Conservation (phyloP, 2,113 vertebrate genomes). For the Oreochromis niloticus region DNA sequence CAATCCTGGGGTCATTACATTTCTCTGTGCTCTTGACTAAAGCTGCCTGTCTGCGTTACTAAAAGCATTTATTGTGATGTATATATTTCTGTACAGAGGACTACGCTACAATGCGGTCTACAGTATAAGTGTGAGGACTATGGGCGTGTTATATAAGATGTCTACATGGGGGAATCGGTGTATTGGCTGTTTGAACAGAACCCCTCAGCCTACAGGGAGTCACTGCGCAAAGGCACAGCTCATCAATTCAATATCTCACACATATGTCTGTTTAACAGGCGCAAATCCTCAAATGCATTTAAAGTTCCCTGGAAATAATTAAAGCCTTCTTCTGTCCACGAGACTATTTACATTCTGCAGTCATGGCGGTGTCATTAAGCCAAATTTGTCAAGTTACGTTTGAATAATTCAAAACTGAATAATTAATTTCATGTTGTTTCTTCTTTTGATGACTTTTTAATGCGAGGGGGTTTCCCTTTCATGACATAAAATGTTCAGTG, state of each 20-base stretch:
- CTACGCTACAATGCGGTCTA: conserved; percentile 34
- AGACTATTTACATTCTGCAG: conserved; percentile 29
- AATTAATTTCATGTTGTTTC: background rate
- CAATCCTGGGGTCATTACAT: background rate
- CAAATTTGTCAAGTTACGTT: background rate
- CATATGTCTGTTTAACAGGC: conserved; percentile 1
- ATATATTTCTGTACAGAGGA: conserved; percentile 16
- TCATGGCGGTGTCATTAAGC: background rate
- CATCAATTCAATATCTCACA: conserved; percentile 25
- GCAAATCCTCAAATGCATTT: background rate
- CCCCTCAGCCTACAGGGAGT: background rate
- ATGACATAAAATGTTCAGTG: conserved; percentile 33
- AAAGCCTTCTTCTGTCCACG: background rate
- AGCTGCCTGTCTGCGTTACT: background rate
- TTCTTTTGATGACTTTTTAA: background rate
- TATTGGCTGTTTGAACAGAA: conserved; percentile 2
- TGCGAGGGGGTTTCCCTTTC: background rate
- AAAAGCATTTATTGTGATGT: background rate
- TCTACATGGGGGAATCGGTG: conserved; percentile 7
- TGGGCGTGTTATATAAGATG: conserved; percentile 30
- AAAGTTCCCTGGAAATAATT: background rate
- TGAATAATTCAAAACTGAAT: background rate
- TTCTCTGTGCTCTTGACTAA: background rate
- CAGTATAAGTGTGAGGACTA: conserved; percentile 25
- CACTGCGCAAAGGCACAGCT: conserved; percentile 20